phyloP scores from a whole-genome alignment of 2,113 vertebrate species.

The Cyanoliseus patagonus region DNA sequence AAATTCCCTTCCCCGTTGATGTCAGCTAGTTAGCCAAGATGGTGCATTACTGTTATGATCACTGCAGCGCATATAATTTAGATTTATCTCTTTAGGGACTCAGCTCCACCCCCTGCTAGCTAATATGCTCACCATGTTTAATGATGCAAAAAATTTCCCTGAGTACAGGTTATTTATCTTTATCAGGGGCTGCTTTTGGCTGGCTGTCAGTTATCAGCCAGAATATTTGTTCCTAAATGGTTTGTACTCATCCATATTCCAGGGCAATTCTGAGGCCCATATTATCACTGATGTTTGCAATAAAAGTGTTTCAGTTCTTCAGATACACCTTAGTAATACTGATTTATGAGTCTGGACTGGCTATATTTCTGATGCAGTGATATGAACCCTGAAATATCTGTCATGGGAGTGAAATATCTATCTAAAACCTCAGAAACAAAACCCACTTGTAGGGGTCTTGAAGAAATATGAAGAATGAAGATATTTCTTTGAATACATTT shows the following conservation, averaged over 20 bases:
- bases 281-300: conserved; percentile 76
- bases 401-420: conserved; percentile 70
- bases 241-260: conserved; percentile 82
- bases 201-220: conserved; percentile 80
- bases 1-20: conserved; percentile 84
- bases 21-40: conserved; percentile 82
- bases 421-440: conserved; percentile 60
- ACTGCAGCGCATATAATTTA: conserved; percentile 85
- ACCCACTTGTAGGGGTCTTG: conserved; percentile 24
- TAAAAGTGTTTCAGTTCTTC: conserved; percentile 74
- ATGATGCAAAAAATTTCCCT: conserved; percentile 93
- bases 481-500: conserved; percentile 58
- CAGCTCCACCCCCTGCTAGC: conserved; percentile 84
- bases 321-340: conserved; percentile 75
- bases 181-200: conserved; percentile 83
- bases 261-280: conserved; percentile 70
- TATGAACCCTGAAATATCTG: conserved; percentile 74
- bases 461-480: conserved; percentile 51
- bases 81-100: conserved; percentile 88
- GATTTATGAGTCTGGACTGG: conserved; percentile 74
- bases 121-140: conserved; percentile 93
- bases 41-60: conserved; percentile 83
- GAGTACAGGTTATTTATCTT: conserved; percentile 94
- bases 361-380: conserved; percentile 70
- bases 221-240: conserved; percentile 79